phyloP scores from a whole-genome alignment of 2,888 invertebrate genomes.

The Blastobasis lacticolella region DNA sequence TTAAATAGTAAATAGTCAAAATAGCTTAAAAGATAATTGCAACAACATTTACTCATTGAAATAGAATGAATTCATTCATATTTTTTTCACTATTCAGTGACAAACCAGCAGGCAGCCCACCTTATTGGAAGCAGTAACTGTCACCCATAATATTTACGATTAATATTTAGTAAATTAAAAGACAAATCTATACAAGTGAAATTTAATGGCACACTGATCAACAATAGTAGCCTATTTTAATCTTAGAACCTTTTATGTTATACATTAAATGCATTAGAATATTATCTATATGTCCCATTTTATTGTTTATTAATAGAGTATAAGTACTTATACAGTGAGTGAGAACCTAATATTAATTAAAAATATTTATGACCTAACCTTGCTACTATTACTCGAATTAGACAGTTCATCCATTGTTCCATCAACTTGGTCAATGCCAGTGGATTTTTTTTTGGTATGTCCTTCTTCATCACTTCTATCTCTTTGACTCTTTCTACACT shows the following conservation, averaged over 20 bases:
- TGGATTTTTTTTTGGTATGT: background rate
- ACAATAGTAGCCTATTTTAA: background rate
- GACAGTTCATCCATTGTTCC: conserved; percentile 27
- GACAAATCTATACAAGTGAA: conserved; percentile 9
- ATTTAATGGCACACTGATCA: conserved; percentile 10
- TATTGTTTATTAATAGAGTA: background rate
- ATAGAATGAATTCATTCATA: no score
- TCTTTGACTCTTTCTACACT: background rate
- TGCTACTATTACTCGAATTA: conserved; percentile 36
- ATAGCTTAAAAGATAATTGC: no score
- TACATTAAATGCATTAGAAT: no score
- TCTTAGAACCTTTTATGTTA: background rate
- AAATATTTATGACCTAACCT: conserved; percentile 44
- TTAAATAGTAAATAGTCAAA: background rate
- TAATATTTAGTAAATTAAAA: conserved; percentile 12
- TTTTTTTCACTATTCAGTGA: no score
- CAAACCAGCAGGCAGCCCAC: no score
- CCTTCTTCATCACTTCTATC: conserved; percentile 1
- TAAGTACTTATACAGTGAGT: background rate
- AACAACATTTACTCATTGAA: no score
- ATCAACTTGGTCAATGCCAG: conserved; percentile 17
- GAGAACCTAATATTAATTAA: background rate
- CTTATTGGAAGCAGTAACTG: background rate
- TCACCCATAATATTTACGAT: background rate
- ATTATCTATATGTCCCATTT: background rate